Evolutionary conservation across 1,140 invertebrate species (phyloP).

Genomic region (Panulirus ornatus): DNA sequence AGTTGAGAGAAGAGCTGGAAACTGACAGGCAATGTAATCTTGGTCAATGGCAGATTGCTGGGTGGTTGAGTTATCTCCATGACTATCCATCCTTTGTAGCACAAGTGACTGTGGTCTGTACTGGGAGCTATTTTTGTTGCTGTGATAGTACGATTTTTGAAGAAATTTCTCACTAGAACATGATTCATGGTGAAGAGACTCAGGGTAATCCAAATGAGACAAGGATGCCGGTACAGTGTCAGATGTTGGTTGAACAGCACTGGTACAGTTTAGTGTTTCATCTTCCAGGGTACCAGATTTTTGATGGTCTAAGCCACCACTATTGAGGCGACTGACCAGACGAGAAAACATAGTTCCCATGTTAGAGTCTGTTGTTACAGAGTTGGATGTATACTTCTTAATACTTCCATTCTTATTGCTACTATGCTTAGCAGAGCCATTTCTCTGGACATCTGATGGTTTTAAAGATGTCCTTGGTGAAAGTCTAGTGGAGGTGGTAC

Average conservation of each 20-base stretch:
- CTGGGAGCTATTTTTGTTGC: conserved; percentile 6
- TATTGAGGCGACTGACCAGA: conserved; percentile 34
- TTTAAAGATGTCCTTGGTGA: conserved; percentile 45
- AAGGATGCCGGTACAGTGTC: not conserved
- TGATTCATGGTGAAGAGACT: not conserved
- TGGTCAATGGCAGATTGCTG: not conserved
- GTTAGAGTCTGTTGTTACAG: not conserved
- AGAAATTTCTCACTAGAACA: conserved; percentile 23
- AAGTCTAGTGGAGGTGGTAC: conserved; percentile 30
- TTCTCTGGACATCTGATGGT: conserved; percentile 18
- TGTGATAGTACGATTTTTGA: conserved; percentile 21
- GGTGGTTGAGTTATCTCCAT: conserved; percentile 6
- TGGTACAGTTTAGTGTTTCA: not conserved
- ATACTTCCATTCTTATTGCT: conserved; percentile 41
- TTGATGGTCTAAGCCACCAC: conserved; percentile 1
- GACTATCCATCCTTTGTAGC: conserved; percentile 24
- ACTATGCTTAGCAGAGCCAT: conserved; percentile 32
- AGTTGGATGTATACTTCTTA: conserved; percentile 1
- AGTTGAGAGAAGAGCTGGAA: conserved; percentile 37
- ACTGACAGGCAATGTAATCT: conserved; percentile 19
- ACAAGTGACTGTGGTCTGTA: conserved; percentile 50
- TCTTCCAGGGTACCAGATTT: not conserved
- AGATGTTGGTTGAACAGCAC: not conserved
- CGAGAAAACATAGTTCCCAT: conserved; percentile 51
- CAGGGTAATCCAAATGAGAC: not conserved